Evolutionary conservation across 2,888 invertebrate species (phyloP).

Genomic region (Bursaphelenchus okinawaensis): DNA sequence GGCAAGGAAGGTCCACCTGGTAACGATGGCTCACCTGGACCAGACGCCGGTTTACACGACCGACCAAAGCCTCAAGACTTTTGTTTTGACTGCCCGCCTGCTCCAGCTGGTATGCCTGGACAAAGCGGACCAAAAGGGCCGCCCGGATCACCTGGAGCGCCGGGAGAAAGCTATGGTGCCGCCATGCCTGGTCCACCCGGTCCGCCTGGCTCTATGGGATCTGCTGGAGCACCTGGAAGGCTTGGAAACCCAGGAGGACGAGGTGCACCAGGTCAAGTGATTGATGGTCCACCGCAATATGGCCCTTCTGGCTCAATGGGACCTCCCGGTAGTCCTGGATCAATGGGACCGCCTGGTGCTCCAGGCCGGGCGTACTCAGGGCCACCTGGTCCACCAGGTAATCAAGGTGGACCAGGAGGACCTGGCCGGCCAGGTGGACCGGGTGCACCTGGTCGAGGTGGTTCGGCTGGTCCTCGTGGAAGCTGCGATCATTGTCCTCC

Average conservation of each 20-base stretch:
- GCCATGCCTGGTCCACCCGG: not conserved
- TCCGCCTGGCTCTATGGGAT: not conserved
- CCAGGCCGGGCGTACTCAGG: not conserved
- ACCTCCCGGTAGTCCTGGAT: not conserved
- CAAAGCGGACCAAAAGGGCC: not conserved
- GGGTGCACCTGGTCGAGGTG: not conserved
- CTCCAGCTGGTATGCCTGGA: not conserved
- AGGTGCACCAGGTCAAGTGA: not conserved
- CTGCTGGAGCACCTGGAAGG: not conserved
- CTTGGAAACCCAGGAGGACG: not conserved
- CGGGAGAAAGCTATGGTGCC: not conserved
- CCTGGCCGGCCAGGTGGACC: not conserved
- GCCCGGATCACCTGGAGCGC: not conserved
- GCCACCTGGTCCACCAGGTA: not conserved
- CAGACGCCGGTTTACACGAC: not conserved
- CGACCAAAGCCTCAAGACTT: not conserved
- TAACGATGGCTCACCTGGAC: conserved; percentile 2
- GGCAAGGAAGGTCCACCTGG: conserved; percentile 1
- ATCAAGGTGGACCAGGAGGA: not conserved
- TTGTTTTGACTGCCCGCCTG: conserved; percentile 8
- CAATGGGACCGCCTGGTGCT: not conserved
- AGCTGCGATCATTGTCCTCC: not conserved
- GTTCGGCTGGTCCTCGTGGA: not conserved
- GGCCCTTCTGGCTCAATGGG: not conserved
- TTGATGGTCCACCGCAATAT: not conserved